These are phyloP conservation scores for Folsomia manolachei DNA, from an alignment of 2,888 invertebrate genomes.

Conservation along the genomic window DNA sequence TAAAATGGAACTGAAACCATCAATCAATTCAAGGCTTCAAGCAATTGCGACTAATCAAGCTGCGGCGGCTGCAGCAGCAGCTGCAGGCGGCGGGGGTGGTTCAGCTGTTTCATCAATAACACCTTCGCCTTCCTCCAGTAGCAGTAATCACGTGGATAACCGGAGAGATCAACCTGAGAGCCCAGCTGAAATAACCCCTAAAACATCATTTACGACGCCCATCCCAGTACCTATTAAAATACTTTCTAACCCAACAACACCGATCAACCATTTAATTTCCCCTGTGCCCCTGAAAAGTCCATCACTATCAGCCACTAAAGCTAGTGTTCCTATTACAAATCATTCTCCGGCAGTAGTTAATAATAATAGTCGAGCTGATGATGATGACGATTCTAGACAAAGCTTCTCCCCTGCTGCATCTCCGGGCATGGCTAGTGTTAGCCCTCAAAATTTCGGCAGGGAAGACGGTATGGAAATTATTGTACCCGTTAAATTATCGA, in stretches of 20 bases:
- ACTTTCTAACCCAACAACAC: slow-evolving; percentile 44
- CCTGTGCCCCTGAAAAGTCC: slow-evolving; percentile 23
- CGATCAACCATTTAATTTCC: slow-evolving; percentile 39
- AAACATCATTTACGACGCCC: slow-evolving; percentile 29
- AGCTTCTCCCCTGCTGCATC: slow-evolving; percentile 45
- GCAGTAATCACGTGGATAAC: neutral
- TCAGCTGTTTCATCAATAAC: neutral
- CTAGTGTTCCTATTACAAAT: neutral
- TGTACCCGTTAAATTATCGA: no score
- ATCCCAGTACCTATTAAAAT: slow-evolving; percentile 42
- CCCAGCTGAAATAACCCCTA: neutral
- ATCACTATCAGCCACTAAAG: neutral
- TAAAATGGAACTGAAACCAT: slow-evolving; percentile 39
- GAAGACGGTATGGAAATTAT: neutral
- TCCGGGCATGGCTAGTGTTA: slow-evolving; percentile 41
- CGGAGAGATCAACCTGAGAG: neutral
- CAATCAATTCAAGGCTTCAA: slow-evolving; percentile 45
- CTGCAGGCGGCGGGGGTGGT: no score
- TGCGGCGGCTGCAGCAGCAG: no score
- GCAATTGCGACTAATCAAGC: slow-evolving; percentile 38
- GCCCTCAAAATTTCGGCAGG: slow-evolving; percentile 28
- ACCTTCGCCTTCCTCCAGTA: neutral
- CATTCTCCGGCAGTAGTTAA: neutral
- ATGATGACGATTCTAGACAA: slow-evolving; percentile 47
- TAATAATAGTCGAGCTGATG: no score